Evolutionary conservation across 92 coral and sea anemone species (phyloP).

Genomic region (Porites divaricata): DNA sequence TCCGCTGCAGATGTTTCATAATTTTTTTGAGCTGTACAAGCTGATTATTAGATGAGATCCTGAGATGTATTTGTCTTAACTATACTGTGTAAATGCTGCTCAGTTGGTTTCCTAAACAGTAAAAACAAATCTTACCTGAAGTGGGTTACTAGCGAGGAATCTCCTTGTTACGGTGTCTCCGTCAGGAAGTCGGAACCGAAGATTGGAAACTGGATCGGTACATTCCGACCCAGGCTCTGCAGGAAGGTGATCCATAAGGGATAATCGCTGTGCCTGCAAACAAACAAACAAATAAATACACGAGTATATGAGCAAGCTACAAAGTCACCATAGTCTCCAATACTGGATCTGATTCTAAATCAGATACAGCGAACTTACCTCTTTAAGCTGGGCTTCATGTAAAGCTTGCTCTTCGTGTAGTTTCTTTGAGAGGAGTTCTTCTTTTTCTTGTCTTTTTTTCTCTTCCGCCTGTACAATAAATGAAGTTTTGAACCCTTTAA

Average conservation of each 20-base stretch:
- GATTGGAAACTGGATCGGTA: slow-evolving; percentile 91
- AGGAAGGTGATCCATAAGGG: slow-evolving; percentile 93
- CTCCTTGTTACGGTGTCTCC: slow-evolving; percentile 86
- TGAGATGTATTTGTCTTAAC: no score
- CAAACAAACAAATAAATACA: neutral
- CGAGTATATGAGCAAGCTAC: neutral
- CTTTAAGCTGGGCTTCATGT: slow-evolving; percentile 95
- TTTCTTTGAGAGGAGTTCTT: slow-evolving; percentile 83
- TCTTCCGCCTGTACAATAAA: slow-evolving; percentile 69
- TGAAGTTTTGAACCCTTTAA: neutral
- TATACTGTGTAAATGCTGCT: neutral
- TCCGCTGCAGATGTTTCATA: no score
- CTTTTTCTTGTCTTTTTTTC: slow-evolving; percentile 82
- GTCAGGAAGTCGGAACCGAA: slow-evolving; percentile 93
- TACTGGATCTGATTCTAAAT: neutral
- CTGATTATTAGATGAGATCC: no score
- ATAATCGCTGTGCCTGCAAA: slow-evolving; percentile 91
- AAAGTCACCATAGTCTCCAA: neutral
- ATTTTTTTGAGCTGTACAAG: no score
- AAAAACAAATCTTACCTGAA: slow-evolving; percentile 58
- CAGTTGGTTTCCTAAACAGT: neutral
- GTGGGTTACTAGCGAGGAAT: slow-evolving; percentile 89
- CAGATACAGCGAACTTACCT: slow-evolving; percentile 47
- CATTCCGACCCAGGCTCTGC: slow-evolving; percentile 98
- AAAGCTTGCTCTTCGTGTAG: slow-evolving; percentile 85